These are phyloP conservation scores for Eclectus roratus DNA, from an alignment of 2,113 vertebrate genomes.

Conservation along the genomic window DNA sequence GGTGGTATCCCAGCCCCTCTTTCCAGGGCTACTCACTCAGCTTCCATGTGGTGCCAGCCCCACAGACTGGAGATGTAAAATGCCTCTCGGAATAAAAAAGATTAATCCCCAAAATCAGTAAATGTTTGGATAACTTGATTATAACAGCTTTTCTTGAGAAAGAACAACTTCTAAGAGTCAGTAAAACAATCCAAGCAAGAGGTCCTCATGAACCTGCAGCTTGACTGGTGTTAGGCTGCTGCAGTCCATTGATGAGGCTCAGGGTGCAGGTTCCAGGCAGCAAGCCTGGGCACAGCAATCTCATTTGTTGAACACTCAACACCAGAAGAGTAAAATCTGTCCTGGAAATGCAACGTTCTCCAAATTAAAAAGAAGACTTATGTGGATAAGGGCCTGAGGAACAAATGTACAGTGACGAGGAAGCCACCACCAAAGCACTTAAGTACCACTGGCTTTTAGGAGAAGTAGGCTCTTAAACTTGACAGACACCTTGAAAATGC, in stretches of 20 bases:
- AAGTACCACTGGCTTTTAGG: background rate
- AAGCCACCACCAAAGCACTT: background rate
- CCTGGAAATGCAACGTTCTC: background rate
- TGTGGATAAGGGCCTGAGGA: background rate
- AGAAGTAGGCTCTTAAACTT: background rate
- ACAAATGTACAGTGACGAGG: background rate
- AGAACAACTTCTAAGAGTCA: background rate
- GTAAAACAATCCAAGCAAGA: background rate
- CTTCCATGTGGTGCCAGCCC: background rate
- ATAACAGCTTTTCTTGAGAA: background rate
- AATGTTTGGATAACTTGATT: background rate
- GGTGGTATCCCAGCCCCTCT: background rate
- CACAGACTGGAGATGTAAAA: background rate
- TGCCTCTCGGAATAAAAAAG: background rate
- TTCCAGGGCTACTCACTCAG: background rate
- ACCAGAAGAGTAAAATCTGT: background rate
- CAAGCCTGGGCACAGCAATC: background rate
- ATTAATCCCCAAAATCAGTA: background rate
- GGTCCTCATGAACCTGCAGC: background rate
- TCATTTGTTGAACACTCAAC: background rate
- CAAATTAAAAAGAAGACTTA: background rate
- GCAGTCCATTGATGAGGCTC: background rate
- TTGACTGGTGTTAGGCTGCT: rapidly evolving
- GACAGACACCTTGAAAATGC: background rate
- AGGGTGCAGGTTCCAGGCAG: background rate